Evolutionary conservation across 2,797 vertebrate species (phyloP), one percentile per base, ranked within the genome.

Genomic region (Darevskia mixta): DNA sequence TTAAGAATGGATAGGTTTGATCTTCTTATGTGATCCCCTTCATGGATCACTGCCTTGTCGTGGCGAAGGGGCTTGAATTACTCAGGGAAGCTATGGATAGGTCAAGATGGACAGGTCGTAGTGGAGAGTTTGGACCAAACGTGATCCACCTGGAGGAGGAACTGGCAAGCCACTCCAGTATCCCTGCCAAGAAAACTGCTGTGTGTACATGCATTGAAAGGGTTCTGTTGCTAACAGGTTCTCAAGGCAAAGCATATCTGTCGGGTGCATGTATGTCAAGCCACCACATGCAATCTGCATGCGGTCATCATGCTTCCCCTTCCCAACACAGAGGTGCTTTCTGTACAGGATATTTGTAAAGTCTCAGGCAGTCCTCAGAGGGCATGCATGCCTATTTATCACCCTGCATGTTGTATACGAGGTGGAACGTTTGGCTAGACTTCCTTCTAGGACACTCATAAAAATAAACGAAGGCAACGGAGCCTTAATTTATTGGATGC

Each of bases 401-500:
- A 88, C 87, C 77, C 91, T 94, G 87, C 90, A 80, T 82, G 91
- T 92, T 86, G 91, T 90, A 88, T 93, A 91, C 87, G 91, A 93
- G 81, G 88, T 81, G 90, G 88, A 94, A 93, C 89, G 92, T 95
- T 95, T 94, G 92, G 83, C 91, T 87, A 92, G 93, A 91, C 69
- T 49, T 17, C 72, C 76, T 90, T 86, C 90, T 90, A 92, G 82
- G 92, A 95, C 89, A 95, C 92, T 69, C 88, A 94, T 93, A 94
- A 96, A 95, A 95, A 94, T 94, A 95, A 95, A 92, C 92, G 93
- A 93, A 94, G 87, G 86, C 89, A 93, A 88, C 7, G 87, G 90
- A 92, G 95, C 92, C 80, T 58, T 93, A 94, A 96, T 96, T 96
- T 93, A 95, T 92, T 94, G 94, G 91, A 78, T 92, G 73, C 88